Percentiles rank a stretch among this genome's conserved stretches.
phyloP scores from a whole-genome alignment of 2,113 vertebrate genomes.

The Chionomys nivalis region DNA sequence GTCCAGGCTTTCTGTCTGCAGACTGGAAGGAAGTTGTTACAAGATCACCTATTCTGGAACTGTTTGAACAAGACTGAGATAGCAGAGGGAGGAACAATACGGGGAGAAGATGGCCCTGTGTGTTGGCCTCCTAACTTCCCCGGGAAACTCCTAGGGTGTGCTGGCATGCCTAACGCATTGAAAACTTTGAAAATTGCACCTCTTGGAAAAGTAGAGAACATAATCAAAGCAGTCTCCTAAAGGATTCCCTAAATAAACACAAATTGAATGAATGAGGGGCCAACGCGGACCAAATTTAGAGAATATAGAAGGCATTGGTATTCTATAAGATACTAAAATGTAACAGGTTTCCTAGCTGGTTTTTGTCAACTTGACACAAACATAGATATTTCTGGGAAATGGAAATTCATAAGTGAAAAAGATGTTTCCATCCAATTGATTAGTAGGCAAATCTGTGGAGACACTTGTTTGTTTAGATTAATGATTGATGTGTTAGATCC shows the following conservation, averaged over 20 bases:
- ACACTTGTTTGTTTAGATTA: not conserved
- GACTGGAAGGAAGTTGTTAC: not conserved
- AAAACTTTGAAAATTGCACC: not conserved
- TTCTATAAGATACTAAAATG: not conserved
- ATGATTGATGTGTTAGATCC: not conserved
- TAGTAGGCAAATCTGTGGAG: not conserved
- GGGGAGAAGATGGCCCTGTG: not conserved
- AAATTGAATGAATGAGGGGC: not conserved
- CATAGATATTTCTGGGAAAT: not conserved
- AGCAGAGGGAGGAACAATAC: not conserved
- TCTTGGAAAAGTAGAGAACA: not conserved
- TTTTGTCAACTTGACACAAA: not conserved
- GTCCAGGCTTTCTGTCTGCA: not conserved
- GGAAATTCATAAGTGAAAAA: not conserved
- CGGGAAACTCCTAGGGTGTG: not conserved
- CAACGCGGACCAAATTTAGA: not conserved
- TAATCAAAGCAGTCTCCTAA: not conserved
- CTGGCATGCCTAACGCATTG: not conserved
- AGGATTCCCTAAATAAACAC: not conserved
- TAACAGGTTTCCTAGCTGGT: not conserved
- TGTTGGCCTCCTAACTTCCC: not conserved
- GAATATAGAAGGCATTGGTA: not conserved
- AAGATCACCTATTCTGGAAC: not conserved
- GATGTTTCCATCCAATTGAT: not conserved
- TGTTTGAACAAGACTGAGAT: not conserved